Base-by-base conservation (phyloP, 2,888 invertebrate genomes). In the Blera fallax region DNA sequence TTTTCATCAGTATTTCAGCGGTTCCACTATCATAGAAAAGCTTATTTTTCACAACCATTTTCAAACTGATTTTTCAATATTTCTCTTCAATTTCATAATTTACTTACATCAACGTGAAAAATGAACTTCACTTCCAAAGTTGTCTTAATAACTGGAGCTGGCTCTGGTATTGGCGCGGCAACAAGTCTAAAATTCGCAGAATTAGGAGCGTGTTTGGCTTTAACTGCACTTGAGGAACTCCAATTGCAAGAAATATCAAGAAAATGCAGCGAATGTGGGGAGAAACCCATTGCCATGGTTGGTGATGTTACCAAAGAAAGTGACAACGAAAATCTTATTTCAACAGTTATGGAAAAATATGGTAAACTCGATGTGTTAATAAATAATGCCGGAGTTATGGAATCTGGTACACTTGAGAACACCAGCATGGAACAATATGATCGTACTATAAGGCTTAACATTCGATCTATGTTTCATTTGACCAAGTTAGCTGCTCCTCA, bases 401-500 rank as follows among this genome's bases (percentile, higher is more conserved):
- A 96, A 90, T 93, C 93, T 0, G 98, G 98, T 32, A 94, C 94
- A 1, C 97, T 98, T 88, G 98, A 98, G 92, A 96, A 94, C 87
- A 97, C 98, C 0, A 94, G 94, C 18, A 89, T 99, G 88, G 96
- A 96, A 56, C 98, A 98, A 90, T 98, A 95, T 90, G 99, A 99
- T 91, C 94, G 95, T 27, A 93, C 98, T 10, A 97, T 99, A 95
- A 96, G 97, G 89, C 94, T 96, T 1, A 99, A 99, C 91, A 95
- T 98, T 0, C 95, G 98, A 81, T 94, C 96, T 0, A 93, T 97
- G 16, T 96, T 96, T 90, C 94, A 96, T 81, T 91, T 98, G 87
- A 98, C 97, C 0, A 96, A 96, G 95, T 91, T 98, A 60, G 96
- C 98, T 3, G 96, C 97, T 0, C 98, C 98, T 0, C 95, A 98